A percentile compares a stretch with the other conserved stretches of the same genome.
These are phyloP conservation scores for Ostrea edulis DNA, from an alignment of 1,140 invertebrate species.

Conservation along the genomic window DNA sequence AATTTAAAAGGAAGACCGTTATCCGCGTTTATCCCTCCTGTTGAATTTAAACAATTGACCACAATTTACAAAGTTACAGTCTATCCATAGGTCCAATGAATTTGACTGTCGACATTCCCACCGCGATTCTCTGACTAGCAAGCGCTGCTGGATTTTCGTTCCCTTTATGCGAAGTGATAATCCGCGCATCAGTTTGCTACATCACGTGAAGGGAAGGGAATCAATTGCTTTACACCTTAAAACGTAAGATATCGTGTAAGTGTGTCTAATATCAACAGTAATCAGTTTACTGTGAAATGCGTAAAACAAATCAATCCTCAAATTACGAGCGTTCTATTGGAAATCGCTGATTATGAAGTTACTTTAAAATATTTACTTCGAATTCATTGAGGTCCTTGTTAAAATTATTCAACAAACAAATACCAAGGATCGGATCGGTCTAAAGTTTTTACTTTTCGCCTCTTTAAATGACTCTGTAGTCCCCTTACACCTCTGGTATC, in stretches of 20 bases:
- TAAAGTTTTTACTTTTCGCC: no score
- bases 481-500: no score
- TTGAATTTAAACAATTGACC: not conserved
- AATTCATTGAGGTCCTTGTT: no score
- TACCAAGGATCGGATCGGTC: no score
- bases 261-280: no score
- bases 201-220: not conserved
- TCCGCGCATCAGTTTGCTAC: not conserved
- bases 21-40: not conserved
- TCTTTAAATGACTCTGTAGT: no score
- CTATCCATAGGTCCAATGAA: not conserved
- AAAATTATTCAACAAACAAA: no score
- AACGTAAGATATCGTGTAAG: not conserved
- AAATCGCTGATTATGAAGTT: no score
- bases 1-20: slow-evolving; percentile 2
- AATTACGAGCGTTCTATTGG: no score
- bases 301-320: no score
- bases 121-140: not conserved
- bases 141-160: not conserved
- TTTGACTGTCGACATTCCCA: not conserved
- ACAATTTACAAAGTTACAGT: not conserved
- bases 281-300: no score
- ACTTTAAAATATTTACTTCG: no score
- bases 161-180: not conserved
- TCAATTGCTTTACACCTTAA: slow-evolving; percentile 13